Evolutionary conservation across 2,888 invertebrate genomes (phyloP).

Genomic region (Chaitophorus viminalis): DNA sequence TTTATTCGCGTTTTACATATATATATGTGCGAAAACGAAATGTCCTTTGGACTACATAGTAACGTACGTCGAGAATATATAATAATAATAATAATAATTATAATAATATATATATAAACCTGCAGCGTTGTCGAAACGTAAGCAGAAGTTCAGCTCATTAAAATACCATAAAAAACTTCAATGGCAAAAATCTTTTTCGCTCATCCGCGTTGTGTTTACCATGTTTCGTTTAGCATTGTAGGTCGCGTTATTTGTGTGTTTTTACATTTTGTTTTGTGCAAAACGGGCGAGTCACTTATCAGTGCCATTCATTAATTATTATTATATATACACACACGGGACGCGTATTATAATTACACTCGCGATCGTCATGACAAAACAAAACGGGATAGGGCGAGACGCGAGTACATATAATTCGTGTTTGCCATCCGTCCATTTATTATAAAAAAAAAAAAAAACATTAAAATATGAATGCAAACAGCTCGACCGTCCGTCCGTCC

Average conservation of each 20-base stretch:
- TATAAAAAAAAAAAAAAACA: neutral
- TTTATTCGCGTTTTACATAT: neutral
- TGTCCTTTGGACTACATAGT: neutral
- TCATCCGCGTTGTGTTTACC: neutral
- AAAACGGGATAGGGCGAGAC: slow-evolving; percentile 16
- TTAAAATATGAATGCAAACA: neutral
- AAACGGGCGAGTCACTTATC: slow-evolving; percentile 9
- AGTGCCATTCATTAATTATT: neutral
- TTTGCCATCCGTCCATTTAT: neutral
- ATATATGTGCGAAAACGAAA: neutral
- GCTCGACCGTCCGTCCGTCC: neutral
- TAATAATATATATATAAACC: neutral
- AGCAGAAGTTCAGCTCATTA: neutral
- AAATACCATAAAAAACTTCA: neutral
- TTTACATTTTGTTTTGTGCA: neutral
- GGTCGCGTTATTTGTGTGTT: neutral
- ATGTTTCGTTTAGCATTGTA: neutral
- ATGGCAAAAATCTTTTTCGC: neutral
- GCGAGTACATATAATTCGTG: neutral
- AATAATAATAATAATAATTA: no score
- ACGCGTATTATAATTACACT: neutral
- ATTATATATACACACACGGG: neutral
- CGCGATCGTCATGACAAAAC: slow-evolving; percentile 2
- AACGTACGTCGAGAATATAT: neutral
- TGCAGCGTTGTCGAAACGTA: neutral